Evolutionary conservation across 2,797 vertebrate genomes (phyloP), one percentile per base, ranked within the genome.

Genomic region (Centropyge bicolor): DNA sequence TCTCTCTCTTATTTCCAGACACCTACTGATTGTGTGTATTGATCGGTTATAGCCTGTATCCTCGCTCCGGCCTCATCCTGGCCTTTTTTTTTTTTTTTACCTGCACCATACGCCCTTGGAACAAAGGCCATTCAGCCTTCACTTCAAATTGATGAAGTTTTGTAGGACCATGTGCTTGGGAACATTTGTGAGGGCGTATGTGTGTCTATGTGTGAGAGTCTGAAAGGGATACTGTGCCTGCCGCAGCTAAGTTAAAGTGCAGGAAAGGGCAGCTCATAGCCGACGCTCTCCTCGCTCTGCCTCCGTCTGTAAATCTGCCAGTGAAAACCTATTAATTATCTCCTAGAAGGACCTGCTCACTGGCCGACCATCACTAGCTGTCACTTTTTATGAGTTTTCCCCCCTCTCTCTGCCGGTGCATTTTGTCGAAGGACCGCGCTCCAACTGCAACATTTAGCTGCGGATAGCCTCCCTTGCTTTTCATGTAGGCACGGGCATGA

Each of bases 241-340:
- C 82, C 8, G 59, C 74, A 80, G 83, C 81, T 67, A 83, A 86
- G 88, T 92, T 86, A 85, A 88, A 89, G 84, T 83, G 84, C 83
- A 88, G 80, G 80, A 87, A 88, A 91, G 85, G 84, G 72, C 88
- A 89, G 70, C 86, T 88, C 80, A 66, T 73, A 85, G 78, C 82
- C 80, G 80, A 65, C 49, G 36, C 75, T 83, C 80, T 81, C 61
- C 65, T 84, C 45, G 31, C 88, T 84, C 82, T 86, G 78, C 79
- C 68, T 78, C 57, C 51, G 41, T 88, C 86, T 89, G 87, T 92
- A 94, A 93, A 93, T 92, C 90, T 90, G 89, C 87, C 90, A 91
- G 86, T 85, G 88, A 86, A 90, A 92, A 89, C 86, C 90, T 89
- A 90, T 93, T 93, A 91, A 94, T 93, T 93, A 93, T 90, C 87